phyloP scores from a whole-genome alignment of 2,797 vertebrate species.

The Artibeus lituratus region DNA sequence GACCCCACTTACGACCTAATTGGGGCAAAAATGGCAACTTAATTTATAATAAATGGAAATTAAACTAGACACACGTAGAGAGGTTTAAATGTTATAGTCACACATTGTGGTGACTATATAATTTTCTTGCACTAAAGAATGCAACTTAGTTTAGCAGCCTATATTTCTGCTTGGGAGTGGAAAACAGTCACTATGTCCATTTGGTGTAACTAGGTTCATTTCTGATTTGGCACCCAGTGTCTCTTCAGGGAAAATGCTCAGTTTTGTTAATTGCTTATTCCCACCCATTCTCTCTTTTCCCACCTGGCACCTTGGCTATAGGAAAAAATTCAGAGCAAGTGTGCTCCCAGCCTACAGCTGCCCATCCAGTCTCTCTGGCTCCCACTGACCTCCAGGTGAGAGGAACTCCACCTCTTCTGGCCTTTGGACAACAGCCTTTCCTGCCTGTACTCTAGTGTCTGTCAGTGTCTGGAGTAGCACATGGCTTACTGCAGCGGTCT shows the following conservation, averaged over 20 bases:
- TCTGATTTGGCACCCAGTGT: neutral
- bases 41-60: neutral
- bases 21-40: neutral
- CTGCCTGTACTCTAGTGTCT: neutral
- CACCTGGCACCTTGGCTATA: neutral
- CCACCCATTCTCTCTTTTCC: neutral
- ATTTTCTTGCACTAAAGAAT: neutral
- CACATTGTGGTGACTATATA: neutral
- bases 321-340: neutral
- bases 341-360: no score
- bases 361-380: neutral
- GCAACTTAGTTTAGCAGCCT: neutral
- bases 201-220: neutral
- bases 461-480: neutral
- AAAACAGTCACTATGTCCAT: neutral
- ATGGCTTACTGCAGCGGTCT: neutral
- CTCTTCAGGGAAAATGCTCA: neutral
- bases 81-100: neutral
- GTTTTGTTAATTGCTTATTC: neutral
- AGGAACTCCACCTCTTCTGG: neutral
- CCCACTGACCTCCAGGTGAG: neutral
- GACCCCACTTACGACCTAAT: neutral
- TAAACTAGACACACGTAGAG: neutral
- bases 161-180: neutral
- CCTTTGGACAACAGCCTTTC: neutral